A percentile compares a stretch with the other conserved stretches of the same genome.
These are phyloP conservation scores for Pachyramphus minor DNA, from an alignment of 2,113 vertebrate genomes.

Conservation along the genomic window DNA sequence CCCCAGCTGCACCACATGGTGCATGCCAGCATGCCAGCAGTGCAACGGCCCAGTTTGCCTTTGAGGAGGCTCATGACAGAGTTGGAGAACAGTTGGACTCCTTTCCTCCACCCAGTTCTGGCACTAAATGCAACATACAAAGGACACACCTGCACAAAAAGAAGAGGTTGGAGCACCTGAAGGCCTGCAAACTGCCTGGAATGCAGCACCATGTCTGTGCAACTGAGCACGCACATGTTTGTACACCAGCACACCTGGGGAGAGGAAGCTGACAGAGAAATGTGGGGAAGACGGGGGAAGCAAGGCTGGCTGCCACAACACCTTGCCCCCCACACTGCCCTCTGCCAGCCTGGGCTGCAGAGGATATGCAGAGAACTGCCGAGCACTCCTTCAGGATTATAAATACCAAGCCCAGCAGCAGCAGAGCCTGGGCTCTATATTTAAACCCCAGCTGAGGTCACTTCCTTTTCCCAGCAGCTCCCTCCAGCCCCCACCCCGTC, in stretches of 20 bases:
- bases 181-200: neutral
- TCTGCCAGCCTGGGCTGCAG: neutral
- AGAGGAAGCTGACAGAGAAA: neutral
- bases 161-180: neutral
- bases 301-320: neutral
- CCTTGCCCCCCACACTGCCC: neutral
- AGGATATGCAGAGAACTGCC: neutral
- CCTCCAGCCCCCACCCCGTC: neutral
- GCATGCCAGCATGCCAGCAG: neutral
- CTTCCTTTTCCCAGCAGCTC: slow-evolving; percentile 57
- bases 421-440: slow-evolving; percentile 29
- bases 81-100: neutral
- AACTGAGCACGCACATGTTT: fast-evolving
- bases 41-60: neutral
- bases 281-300: fast-evolving
- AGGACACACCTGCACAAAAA: neutral
- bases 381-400: neutral
- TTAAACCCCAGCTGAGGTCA: slow-evolving; percentile 52
- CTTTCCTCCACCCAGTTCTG: neutral
- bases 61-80: neutral
- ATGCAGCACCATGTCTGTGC: neutral
- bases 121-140: neutral
- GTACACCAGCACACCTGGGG: too few relatives aligned
- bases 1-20: too few relatives aligned
- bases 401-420: neutral